Percentiles rank a stretch among this genome's conserved stretches.
Conservation (phyloP, 2,888 invertebrate species). For the Julus scandinavius region DNA sequence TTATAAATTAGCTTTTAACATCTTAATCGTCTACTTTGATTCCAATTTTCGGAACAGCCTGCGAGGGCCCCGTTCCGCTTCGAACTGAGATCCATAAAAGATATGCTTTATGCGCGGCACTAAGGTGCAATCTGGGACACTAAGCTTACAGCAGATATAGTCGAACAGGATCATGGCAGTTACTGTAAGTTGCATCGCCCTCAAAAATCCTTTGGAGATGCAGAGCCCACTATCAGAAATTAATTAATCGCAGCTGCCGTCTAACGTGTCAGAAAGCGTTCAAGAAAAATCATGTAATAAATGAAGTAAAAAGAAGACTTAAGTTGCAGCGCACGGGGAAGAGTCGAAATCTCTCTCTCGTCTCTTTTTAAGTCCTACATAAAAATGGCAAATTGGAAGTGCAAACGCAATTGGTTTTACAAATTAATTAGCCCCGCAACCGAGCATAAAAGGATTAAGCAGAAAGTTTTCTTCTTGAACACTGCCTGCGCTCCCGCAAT, state of each 20-base stretch:
- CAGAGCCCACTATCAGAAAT: slow-evolving; percentile 22
- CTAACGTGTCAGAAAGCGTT: slow-evolving; percentile 18
- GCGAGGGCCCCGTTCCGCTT: background rate
- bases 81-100: slow-evolving; percentile 23
- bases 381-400: slow-evolving; percentile 47
- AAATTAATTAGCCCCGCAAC: slow-evolving; percentile 51
- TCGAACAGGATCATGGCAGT: no score
- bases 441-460: slow-evolving; percentile 34
- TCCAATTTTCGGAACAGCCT: background rate
- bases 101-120: slow-evolving; percentile 4
- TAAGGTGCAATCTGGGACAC: slow-evolving; percentile 14
- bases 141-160: background rate
- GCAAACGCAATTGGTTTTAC: slow-evolving; percentile 52
- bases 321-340: background rate
- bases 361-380: slow-evolving; percentile 21
- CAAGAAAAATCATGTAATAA: background rate
- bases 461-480: slow-evolving; percentile 9
- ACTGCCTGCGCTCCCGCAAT: background rate
- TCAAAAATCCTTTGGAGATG: slow-evolving; percentile 37
- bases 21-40: slow-evolving; percentile 20
- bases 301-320: background rate
- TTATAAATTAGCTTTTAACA: slow-evolving; percentile 33
- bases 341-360: background rate
- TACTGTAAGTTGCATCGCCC: background rate
- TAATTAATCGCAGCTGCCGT: slow-evolving; percentile 54